phyloP scores from a whole-genome alignment of 1,140 invertebrate genomes.

The Zaprionus ornatus region DNA sequence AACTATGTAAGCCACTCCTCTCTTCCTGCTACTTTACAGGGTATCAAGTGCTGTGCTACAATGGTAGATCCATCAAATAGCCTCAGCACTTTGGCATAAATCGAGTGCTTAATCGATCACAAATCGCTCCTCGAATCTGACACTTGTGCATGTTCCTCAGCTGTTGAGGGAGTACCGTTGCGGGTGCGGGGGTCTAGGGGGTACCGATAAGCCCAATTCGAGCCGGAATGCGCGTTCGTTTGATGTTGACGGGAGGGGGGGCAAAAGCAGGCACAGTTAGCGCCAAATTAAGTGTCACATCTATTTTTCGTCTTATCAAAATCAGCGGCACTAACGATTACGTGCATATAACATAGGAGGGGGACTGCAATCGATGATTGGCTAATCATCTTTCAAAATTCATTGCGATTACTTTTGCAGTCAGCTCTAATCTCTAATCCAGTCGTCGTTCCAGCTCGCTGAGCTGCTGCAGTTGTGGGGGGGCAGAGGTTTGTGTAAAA shows the following conservation, averaged over 20 bases:
- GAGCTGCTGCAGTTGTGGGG: constrained; percentile 45
- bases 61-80: background rate
- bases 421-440: constrained; percentile 55
- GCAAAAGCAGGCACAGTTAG: constrained; percentile 40
- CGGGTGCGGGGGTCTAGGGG: background rate
- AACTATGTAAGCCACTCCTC: background rate
- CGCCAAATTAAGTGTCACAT: constrained; percentile 54
- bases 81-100: background rate
- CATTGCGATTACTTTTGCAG: constrained; percentile 64
- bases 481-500: constrained; percentile 31
- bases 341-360: background rate
- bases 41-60: background rate
- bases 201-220: background rate
- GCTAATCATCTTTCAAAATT: constrained; percentile 71
- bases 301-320: constrained; percentile 23
- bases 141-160: background rate
- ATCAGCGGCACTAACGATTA: constrained; percentile 38
- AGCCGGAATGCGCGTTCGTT: background rate
- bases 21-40: background rate
- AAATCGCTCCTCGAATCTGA: background rate
- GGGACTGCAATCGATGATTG: constrained; percentile 41
- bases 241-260: background rate
- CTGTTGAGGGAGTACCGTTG: background rate
- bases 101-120: constrained; percentile 5
- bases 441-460: constrained; percentile 67